Evolutionary conservation across 2,888 invertebrate species (phyloP).

Genomic region (Deilephila porcellus): DNA sequence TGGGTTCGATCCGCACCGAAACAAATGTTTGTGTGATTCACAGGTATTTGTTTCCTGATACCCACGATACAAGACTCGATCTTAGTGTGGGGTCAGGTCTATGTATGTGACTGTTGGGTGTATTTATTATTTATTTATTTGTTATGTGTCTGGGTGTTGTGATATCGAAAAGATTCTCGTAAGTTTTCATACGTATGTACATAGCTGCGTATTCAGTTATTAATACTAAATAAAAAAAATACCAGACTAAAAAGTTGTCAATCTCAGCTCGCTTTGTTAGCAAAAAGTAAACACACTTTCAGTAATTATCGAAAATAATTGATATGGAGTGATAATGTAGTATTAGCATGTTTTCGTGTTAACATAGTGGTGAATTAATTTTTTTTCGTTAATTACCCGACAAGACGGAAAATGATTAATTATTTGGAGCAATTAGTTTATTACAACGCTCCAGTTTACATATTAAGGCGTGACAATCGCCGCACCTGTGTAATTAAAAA

Average conservation of each 20-base stretch:
- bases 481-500: slow-evolving; percentile 54
- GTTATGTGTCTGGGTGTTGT: too few relatives aligned
- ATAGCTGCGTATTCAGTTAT: too few relatives aligned
- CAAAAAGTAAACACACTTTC: slow-evolving; percentile 4
- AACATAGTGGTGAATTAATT: slow-evolving; percentile 22
- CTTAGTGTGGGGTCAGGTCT: too few relatives aligned
- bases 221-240: too few relatives aligned
- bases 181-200: too few relatives aligned
- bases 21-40: too few relatives aligned
- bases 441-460: slow-evolving; percentile 51
- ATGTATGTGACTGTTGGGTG: too few relatives aligned
- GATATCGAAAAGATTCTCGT: too few relatives aligned
- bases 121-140: too few relatives aligned
- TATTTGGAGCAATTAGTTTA: slow-evolving; percentile 58
- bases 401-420: slow-evolving; percentile 56
- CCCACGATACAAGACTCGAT: too few relatives aligned
- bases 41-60: too few relatives aligned
- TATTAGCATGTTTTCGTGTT: slow-evolving; percentile 24
- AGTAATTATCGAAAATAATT: slow-evolving; percentile 4
- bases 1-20: too few relatives aligned
- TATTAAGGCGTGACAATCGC: slow-evolving; percentile 53
- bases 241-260: not conserved
- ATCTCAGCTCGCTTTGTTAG: not conserved
- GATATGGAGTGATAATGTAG: slow-evolving; percentile 16
- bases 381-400: slow-evolving; percentile 35